Conservation (phyloP, 2,888 invertebrate genomes). For the Mesochorus sp. region DNA sequence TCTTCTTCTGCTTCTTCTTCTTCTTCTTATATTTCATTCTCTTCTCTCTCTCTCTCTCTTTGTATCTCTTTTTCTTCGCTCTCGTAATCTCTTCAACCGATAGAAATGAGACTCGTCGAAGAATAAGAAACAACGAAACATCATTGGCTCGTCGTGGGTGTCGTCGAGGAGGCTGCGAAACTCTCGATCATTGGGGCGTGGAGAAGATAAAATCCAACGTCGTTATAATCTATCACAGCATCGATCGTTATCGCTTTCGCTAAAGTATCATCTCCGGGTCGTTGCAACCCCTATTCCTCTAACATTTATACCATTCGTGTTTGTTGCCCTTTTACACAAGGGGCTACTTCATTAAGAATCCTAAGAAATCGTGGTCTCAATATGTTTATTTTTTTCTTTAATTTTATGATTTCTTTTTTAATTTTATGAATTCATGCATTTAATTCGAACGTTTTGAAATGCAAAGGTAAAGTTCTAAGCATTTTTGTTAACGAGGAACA, state of each 20-base stretch:
- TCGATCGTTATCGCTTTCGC: conserved; percentile 57
- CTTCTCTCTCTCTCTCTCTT: background rate
- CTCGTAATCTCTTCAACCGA: conserved; percentile 5
- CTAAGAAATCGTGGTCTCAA: no score
- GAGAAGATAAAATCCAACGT: conserved; percentile 45
- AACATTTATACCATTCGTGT: background rate
- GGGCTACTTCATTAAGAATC: conserved; percentile 23
- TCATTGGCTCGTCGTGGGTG: conserved; percentile 50
- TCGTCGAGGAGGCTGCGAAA: conserved; percentile 40
- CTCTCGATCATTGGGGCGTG: conserved; percentile 44
- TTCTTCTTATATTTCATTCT: background rate
- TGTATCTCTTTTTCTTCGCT: background rate
- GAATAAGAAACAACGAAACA: conserved; percentile 18
- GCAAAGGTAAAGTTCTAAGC: no score
- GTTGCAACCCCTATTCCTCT: conserved; percentile 15
- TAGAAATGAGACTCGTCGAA: conserved; percentile 28
- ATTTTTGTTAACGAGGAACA: no score
- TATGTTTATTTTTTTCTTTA: no score
- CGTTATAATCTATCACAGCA: conserved; percentile 53
- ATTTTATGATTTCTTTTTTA: background rate
- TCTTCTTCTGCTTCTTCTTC: background rate
- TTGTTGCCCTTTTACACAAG: background rate
- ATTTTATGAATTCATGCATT: no score
- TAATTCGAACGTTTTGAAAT: no score
- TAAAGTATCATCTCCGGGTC: conserved; percentile 47